A percentile compares a stretch with the other conserved stretches of the same genome.
Evolutionary conservation across 2,888 invertebrate species (phyloP).

Genomic region (Ennomos fuscantarius): DNA sequence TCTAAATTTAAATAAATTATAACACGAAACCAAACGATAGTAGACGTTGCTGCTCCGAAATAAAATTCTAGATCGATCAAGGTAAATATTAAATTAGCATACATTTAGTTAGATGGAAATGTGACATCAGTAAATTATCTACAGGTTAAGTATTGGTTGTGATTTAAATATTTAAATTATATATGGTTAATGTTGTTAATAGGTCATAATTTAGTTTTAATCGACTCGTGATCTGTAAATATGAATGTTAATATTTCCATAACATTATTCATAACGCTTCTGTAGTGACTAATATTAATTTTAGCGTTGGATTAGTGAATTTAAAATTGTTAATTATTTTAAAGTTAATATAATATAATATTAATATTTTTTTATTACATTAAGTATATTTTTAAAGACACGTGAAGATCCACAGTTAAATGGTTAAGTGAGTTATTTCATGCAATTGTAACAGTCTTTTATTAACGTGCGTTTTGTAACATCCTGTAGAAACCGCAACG

Average conservation of each 20-base stretch:
- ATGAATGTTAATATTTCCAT: slow-evolving; percentile 22
- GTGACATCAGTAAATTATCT: slow-evolving; percentile 24
- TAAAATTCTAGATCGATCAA: slow-evolving; percentile 1
- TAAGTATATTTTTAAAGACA: too few species aligned
- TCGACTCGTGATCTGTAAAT: slow-evolving; percentile 21
- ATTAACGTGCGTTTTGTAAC: slow-evolving; percentile 32
- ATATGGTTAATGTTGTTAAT: slow-evolving; percentile 26
- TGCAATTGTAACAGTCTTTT: background rate
- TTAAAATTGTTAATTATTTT: slow-evolving; percentile 17
- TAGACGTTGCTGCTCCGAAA: background rate
- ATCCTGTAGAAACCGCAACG: slow-evolving; percentile 54
- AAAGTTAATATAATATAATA: background rate
- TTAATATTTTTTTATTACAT: too few species aligned
- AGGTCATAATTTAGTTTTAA: slow-evolving; percentile 27
- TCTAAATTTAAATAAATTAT: slow-evolving; percentile 25
- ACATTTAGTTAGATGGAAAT: slow-evolving; percentile 9
- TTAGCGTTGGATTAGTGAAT: slow-evolving; percentile 1
- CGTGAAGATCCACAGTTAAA: too few species aligned
- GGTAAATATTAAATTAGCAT: slow-evolving; percentile 16
- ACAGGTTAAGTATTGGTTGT: slow-evolving; percentile 17
- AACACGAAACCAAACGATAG: background rate
- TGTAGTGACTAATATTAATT: slow-evolving; percentile 20
- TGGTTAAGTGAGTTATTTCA: too few species aligned
- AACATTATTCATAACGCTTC: slow-evolving; percentile 25
- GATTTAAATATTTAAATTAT: slow-evolving; percentile 29